Percentiles rank a stretch among this genome's conserved stretches.
Evolutionary conservation across 1,140 invertebrate species (phyloP).

Genomic region (Drosophila hydei): DNA sequence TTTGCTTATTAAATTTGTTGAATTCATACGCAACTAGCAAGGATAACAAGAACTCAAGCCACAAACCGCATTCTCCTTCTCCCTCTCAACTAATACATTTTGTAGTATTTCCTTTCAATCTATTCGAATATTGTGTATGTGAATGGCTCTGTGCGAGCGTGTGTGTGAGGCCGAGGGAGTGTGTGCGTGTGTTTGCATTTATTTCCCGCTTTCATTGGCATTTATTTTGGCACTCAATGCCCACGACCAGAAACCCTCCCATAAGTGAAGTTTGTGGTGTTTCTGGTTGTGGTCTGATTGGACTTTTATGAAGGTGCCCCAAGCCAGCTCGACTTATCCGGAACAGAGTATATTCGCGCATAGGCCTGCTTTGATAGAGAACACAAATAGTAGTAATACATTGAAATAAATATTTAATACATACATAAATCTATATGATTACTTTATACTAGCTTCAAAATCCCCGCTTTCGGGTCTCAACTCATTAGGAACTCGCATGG

Average conservation of each 20-base stretch:
- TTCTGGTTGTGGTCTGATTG: slow-evolving; percentile 40
- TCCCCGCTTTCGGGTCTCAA: no score
- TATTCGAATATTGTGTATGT: slow-evolving; percentile 27
- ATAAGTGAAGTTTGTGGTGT: slow-evolving; percentile 57
- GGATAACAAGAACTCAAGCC: slow-evolving; percentile 20
- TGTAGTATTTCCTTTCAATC: slow-evolving; percentile 64
- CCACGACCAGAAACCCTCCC: slow-evolving; percentile 2
- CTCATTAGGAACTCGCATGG: no score
- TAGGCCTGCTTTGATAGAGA: background rate
- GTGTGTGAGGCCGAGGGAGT: slow-evolving; percentile 13
- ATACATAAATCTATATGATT: background rate
- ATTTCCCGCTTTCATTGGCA: slow-evolving; percentile 77
- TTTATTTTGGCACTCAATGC: slow-evolving; percentile 60
- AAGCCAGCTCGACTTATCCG: background rate
- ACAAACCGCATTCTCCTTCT: background rate
- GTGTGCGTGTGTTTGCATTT: slow-evolving; percentile 18
- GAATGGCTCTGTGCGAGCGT: slow-evolving; percentile 25
- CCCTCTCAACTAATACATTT: slow-evolving; percentile 65
- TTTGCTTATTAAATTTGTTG: slow-evolving; percentile 82
- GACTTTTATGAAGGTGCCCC: slow-evolving; percentile 38
- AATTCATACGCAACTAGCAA: slow-evolving; percentile 66
- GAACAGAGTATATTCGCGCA: background rate
- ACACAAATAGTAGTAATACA: background rate
- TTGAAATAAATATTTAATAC: background rate
- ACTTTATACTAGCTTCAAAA: no score